Percentiles rank a stretch among this genome's conserved stretches.
These are phyloP conservation scores for Drosophila rufa DNA, from an alignment of 1,140 invertebrate species.

Conservation along the genomic window DNA sequence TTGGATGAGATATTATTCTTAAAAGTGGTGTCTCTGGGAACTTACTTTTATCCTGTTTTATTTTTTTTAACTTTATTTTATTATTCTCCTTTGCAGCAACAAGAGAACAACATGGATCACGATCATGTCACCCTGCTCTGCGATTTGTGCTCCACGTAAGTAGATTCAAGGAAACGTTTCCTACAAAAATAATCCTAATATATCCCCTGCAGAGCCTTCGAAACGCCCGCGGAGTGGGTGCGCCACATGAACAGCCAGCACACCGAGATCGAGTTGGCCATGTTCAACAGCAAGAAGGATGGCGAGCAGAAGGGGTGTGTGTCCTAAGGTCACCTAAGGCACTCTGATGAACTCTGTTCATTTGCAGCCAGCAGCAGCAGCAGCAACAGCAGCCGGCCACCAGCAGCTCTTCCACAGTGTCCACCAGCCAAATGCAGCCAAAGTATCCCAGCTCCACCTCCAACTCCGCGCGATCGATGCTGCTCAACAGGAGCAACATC, in stretches of 20 bases:
- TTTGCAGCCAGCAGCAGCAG: constrained; percentile 60
- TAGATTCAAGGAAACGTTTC: not conserved
- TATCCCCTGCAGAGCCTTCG: constrained; percentile 86
- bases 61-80: not conserved
- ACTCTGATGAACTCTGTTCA: constrained; percentile 69
- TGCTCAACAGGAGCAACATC: constrained; percentile 21
- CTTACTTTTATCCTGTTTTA: too few species aligned
- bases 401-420: constrained; percentile 57
- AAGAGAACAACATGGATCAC: constrained; percentile 82
- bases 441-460: constrained; percentile 44
- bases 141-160: constrained; percentile 92
- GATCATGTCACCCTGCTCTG: constrained; percentile 86
- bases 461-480: constrained; percentile 16
- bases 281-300: constrained; percentile 89
- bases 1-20: too few species aligned
- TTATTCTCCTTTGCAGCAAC: constrained; percentile 61
- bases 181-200: not conserved
- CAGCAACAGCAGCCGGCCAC: constrained; percentile 30
- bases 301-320: constrained; percentile 78
- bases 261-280: constrained; percentile 92
- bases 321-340: constrained; percentile 57
- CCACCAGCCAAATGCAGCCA: constrained; percentile 55
- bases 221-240: constrained; percentile 93
- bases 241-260: constrained; percentile 93
- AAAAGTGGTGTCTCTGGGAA: too few species aligned